Percentiles rank a stretch among this genome's conserved stretches.
These are phyloP conservation scores for Mimumesa dahlbomi DNA, from an alignment of 2,888 invertebrate genomes.

Conservation along the genomic window DNA sequence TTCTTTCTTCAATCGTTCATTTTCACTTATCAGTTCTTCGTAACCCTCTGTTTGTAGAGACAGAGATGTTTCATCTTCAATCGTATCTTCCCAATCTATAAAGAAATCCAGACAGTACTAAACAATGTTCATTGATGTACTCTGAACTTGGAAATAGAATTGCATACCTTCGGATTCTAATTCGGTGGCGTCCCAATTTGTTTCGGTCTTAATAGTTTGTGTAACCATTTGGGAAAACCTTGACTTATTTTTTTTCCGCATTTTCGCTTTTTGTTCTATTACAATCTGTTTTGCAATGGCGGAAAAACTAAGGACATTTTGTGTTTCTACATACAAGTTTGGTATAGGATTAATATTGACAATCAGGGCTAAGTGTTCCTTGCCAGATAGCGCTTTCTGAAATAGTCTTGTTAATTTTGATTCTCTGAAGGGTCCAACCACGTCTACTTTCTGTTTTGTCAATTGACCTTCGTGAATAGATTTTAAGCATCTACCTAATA, in stretches of 20 bases:
- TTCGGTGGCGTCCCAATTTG: slow-evolving; percentile 73
- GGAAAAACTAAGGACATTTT: slow-evolving; percentile 92
- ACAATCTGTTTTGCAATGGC: slow-evolving; percentile 88
- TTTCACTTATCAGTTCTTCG: slow-evolving; percentile 69
- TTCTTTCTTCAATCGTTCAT: slow-evolving; percentile 70
- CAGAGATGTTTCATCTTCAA: too few relatives aligned
- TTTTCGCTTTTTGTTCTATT: slow-evolving; percentile 65
- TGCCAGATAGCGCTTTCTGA: slow-evolving; percentile 90
- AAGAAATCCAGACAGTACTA: not conserved
- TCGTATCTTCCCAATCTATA: slow-evolving; percentile 39
- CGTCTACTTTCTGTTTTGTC: slow-evolving; percentile 68
- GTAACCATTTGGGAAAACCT: slow-evolving; percentile 74
- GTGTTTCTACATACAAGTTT: slow-evolving; percentile 90
- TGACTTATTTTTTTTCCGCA: slow-evolving; percentile 59
- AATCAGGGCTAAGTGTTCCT: slow-evolving; percentile 89
- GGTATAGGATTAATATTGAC: slow-evolving; percentile 92
- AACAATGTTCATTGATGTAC: not conserved
- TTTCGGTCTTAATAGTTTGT: slow-evolving; percentile 69
- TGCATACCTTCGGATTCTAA: slow-evolving; percentile 46
- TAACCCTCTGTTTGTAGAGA: slow-evolving; percentile 64
- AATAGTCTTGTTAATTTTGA: slow-evolving; percentile 94
- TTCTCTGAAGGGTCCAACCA: slow-evolving; percentile 86
- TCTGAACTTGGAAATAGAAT: too few relatives aligned
- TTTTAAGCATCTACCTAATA: slow-evolving; percentile 90
- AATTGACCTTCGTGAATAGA: slow-evolving; percentile 81